Evolutionary conservation across 1,140 invertebrate genomes (phyloP), one percentile per base, ranked within the genome.

Genomic region (Microvelia longipes): DNA sequence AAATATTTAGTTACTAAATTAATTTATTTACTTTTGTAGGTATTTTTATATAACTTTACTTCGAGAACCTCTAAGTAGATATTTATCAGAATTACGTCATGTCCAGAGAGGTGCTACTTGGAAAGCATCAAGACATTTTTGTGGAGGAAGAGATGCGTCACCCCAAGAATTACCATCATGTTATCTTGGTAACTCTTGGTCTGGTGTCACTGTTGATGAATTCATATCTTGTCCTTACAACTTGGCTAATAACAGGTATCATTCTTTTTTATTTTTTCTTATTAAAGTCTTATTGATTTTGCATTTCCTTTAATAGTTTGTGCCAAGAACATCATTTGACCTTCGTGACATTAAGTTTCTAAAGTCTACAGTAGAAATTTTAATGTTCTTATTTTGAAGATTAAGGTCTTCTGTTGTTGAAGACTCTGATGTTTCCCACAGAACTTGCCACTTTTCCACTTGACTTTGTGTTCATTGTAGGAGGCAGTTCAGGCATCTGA

Each of bases 91-190:
- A 81, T 98, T 92, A 80, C 85, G 89, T 65, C 97, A 99, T 81
- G 96, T 98, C 30, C 90, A 94, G 77, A 85, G 96, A 29, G 97
- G 97, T 30, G 96, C 96, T 66, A 98, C 96, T n/a, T 99, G 97
- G 97, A 84, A 83, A 72, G 81, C 78, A 63, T 89, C 93, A 26
- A 82, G 90, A 14, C 93, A 96, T 79, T 90, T 88, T 84, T 97
- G 94, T 79, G 86, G 88, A 73, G 95, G 95, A 1, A 82, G 89
- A 61, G 84, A 86, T 29, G 91, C 93, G 25, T 89, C 86, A 65
- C 82, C 86, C 26, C 82, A 86, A 1, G 90, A 91, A 77, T 83
- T 93, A 73, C 90, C 90, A 13, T 83, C 87, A 27, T 93, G 91
- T 77, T 93, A 92, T 77, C 79, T 83, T 69, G 89, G 88, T 19